phyloP scores from a whole-genome alignment of 2,797 vertebrate genomes.

The Antrozous pallidus region DNA sequence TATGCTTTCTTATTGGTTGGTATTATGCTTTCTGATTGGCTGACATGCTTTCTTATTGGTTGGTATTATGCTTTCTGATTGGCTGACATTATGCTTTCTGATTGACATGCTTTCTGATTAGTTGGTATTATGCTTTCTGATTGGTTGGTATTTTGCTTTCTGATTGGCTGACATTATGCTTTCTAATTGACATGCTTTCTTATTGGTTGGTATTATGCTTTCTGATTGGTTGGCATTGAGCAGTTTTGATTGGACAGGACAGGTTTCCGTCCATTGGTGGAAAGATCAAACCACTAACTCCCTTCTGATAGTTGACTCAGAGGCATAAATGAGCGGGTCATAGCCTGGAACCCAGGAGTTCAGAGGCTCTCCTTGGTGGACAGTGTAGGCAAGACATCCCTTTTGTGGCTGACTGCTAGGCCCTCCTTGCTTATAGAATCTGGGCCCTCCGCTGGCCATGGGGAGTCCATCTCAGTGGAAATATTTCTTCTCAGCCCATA shows the following conservation, averaged over 20 bases:
- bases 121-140: not conserved
- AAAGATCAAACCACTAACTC: not conserved
- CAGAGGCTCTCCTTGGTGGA: not conserved
- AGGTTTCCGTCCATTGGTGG: not conserved
- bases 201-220: not conserved
- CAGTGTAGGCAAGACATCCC: no score
- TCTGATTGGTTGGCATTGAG: not conserved
- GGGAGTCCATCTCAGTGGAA: not conserved
- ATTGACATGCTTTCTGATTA: not conserved
- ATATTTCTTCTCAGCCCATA: not conserved
- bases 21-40: no score
- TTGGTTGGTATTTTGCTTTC: not conserved
- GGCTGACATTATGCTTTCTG: not conserved
- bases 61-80: not conserved
- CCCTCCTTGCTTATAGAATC: not conserved
- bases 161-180: not conserved
- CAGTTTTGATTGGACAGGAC: not conserved
- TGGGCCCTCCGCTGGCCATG: no score
- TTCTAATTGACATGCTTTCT: no score
- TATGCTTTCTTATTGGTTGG: no score
- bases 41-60: no score
- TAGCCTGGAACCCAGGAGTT: not conserved
- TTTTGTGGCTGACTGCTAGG: not conserved
- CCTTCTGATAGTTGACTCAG: no score
- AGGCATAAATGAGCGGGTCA: not conserved